These are phyloP conservation scores for Miichthys miiuy DNA, from an alignment of 2,797 vertebrate species.

Conservation along the genomic window DNA sequence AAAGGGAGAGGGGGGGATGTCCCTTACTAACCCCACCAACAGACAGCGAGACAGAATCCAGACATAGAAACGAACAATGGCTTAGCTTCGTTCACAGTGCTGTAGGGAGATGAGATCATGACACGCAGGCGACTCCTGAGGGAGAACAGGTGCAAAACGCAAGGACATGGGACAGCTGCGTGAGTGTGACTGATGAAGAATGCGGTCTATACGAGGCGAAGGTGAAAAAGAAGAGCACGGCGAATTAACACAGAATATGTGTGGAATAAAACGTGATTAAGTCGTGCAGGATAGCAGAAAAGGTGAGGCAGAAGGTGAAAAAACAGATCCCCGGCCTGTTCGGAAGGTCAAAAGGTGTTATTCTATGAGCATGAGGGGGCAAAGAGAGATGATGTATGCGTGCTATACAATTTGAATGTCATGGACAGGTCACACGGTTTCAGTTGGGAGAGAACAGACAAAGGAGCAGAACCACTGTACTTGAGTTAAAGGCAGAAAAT, in stretches of 20 bases:
- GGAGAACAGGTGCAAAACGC: conserved; percentile 74
- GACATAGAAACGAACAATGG: conserved; percentile 36
- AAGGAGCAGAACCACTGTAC: conserved; percentile 9
- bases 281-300: conserved; percentile 10
- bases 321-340: neutral
- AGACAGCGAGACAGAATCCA: conserved; percentile 45
- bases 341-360: conserved; percentile 52
- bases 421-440: conserved; percentile 25
- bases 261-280: conserved; percentile 23
- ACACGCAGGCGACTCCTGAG: conserved; percentile 42
- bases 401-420: conserved; percentile 45
- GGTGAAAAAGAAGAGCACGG: neutral
- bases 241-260: conserved; percentile 16
- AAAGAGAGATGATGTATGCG: conserved; percentile 10
- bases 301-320: conserved; percentile 15
- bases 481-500: conserved; percentile 28
- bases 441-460: conserved; percentile 3
- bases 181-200: conserved; percentile 63
- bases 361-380: conserved; percentile 17
- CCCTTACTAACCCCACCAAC: neutral
- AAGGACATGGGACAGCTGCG: conserved; percentile 76
- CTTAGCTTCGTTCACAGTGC: conserved; percentile 17
- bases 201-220: conserved; percentile 36
- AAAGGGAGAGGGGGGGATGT: neutral
- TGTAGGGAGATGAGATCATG: conserved; percentile 64